These are phyloP conservation scores for Mobula hypostoma DNA, from an alignment of 2,113 vertebrate genomes.

Conservation along the genomic window DNA sequence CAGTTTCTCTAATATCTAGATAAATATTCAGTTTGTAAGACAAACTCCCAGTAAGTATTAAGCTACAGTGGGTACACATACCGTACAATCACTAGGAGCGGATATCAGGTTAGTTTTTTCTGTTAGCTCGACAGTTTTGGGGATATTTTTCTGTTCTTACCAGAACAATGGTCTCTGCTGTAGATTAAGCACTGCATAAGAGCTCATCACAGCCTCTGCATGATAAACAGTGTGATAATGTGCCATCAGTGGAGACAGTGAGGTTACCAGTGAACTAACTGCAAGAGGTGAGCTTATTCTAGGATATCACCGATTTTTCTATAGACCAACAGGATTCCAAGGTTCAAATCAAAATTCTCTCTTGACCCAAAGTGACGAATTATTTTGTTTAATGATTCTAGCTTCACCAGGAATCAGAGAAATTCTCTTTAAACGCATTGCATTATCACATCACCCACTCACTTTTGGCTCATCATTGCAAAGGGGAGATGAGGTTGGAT, in stretches of 20 bases:
- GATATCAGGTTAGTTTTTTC: background rate
- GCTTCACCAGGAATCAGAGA: background rate
- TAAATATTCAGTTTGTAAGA: background rate
- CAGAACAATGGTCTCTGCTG: background rate
- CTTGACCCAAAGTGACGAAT: background rate
- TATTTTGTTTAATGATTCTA: background rate
- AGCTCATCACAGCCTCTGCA: background rate
- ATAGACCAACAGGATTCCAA: background rate
- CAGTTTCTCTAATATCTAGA: background rate
- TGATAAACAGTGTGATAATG: background rate
- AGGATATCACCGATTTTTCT: background rate
- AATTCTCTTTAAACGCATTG: background rate
- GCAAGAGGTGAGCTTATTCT: background rate
- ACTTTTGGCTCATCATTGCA: background rate
- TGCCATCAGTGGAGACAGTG: background rate
- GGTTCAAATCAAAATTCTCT: background rate
- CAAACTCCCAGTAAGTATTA: background rate
- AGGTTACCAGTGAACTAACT: background rate
- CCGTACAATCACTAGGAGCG: background rate
- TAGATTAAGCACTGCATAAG: background rate
- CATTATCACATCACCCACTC: background rate
- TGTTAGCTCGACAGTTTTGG: conserved; percentile 4
- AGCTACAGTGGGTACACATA: background rate
- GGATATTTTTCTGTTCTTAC: background rate
- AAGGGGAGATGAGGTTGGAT: too few species aligned